phyloP scores from a whole-genome alignment of 2,113 vertebrate species.

The Cephalopholis sonnerati region DNA sequence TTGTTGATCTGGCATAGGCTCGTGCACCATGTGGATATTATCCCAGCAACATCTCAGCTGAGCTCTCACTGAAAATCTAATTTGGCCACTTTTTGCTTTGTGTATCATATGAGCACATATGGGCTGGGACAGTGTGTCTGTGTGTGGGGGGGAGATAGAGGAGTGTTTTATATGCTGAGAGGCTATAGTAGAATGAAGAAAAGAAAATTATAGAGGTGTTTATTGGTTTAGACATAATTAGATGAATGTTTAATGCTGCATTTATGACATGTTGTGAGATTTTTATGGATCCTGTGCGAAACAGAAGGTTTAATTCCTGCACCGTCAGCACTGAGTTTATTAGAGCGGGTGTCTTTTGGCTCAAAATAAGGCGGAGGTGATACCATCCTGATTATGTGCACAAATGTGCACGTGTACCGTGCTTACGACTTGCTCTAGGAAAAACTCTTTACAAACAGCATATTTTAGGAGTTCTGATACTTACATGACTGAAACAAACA shows the following conservation, averaged over 20 bases:
- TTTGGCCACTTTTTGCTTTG: constrained; percentile 32
- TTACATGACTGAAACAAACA: too few relatives aligned
- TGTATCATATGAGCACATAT: constrained; percentile 27
- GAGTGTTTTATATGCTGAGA: background rate
- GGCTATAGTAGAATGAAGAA: background rate
- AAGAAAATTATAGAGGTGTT: background rate
- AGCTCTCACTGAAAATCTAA: constrained; percentile 11
- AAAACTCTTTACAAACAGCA: too few relatives aligned
- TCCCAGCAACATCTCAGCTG: constrained; percentile 35
- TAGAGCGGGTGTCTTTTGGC: too few relatives aligned
- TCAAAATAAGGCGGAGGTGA: too few relatives aligned
- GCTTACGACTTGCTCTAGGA: too few relatives aligned
- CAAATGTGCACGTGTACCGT: too few relatives aligned
- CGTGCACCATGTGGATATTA: constrained; percentile 29
- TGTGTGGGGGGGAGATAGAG: background rate
- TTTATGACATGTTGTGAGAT: background rate
- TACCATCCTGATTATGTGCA: too few relatives aligned
- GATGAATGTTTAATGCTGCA: background rate
- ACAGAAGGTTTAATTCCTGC: too few relatives aligned
- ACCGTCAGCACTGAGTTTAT: too few relatives aligned
- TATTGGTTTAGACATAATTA: background rate
- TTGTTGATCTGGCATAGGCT: constrained; percentile 54
- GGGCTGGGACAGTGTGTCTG: background rate
- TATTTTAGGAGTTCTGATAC: too few relatives aligned
- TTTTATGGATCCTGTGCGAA: too few relatives aligned